Conservation (phyloP, 2,797 vertebrate species). For the Notamacropus eugenii region DNA sequence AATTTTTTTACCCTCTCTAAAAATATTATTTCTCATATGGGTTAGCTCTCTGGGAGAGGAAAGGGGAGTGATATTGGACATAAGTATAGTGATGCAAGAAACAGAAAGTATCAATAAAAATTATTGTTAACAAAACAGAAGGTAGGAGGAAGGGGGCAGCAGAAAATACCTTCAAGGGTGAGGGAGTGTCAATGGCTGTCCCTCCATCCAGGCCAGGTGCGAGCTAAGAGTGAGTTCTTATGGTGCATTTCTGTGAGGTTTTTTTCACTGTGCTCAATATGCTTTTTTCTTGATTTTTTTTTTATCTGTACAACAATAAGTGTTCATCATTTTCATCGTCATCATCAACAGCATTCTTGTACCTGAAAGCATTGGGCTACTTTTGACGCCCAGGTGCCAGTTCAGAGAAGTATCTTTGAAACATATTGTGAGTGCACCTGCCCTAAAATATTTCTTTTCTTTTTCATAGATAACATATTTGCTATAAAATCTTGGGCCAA, state of each 20-base stretch:
- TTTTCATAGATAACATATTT: conserved; percentile 94
- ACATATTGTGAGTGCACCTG: conserved; percentile 60
- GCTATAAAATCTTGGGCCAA: conserved; percentile 99
- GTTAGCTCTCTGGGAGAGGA: not conserved
- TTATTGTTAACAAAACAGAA: not conserved
- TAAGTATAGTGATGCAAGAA: not conserved
- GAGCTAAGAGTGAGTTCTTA: no score
- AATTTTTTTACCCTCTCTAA: not conserved
- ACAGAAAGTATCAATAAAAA: not conserved
- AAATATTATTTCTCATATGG: not conserved
- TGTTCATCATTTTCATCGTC: not conserved
- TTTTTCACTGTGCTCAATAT: conserved; percentile 29
- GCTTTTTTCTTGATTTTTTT: not conserved
- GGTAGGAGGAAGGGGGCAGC: not conserved
- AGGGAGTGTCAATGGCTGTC: not conserved
- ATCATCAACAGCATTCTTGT: conserved; percentile 34
- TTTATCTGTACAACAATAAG: conserved; percentile 28
- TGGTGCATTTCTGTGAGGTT: not conserved
- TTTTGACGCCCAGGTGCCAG: not conserved
- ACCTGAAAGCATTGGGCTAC: not conserved
- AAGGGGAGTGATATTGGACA: not conserved
- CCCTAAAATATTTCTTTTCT: conserved; percentile 67
- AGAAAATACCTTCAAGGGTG: not conserved
- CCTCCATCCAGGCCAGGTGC: not conserved
- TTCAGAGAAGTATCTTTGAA: conserved; percentile 31